Conservation (phyloP, 2,113 vertebrate species). For the Tricholaema leucomelas region DNA sequence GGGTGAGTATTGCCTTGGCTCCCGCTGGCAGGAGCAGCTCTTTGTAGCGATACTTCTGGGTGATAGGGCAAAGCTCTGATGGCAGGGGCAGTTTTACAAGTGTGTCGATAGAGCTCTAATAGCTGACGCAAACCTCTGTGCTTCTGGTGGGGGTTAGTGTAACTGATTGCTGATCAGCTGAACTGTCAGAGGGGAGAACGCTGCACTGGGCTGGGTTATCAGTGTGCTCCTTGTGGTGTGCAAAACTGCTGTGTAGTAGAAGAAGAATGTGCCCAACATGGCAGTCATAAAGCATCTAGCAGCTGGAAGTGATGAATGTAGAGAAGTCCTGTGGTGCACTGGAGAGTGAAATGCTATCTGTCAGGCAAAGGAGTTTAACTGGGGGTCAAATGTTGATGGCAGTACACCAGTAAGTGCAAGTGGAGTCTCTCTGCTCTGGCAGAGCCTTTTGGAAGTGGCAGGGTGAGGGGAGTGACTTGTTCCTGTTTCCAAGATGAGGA, state of each 20-base stretch:
- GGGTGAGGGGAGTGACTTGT: not conserved
- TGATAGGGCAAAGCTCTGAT: not conserved
- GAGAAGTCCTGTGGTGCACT: not conserved
- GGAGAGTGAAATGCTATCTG: not conserved
- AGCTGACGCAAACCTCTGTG: not conserved
- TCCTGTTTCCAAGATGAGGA: not conserved
- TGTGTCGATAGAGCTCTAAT: not conserved
- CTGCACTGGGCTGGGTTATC: not conserved
- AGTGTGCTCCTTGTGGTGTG: not conserved
- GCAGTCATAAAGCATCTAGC: not conserved
- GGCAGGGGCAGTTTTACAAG: not conserved
- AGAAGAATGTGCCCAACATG: fast-evolving
- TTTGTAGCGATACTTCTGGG: not conserved
- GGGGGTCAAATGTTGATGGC: not conserved
- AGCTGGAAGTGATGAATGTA: not conserved
- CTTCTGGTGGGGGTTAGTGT: not conserved
- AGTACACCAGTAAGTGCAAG: not conserved
- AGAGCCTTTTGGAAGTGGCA: not conserved
- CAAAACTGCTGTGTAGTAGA: not conserved
- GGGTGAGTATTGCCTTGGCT: conserved; percentile 73
- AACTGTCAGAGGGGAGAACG: too few species aligned
- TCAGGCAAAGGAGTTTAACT: not conserved
- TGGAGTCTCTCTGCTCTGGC: not conserved
- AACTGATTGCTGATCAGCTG: not conserved
- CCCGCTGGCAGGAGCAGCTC: fast-evolving